These are phyloP conservation scores for Parauchenoglanis ngamensis DNA, from an alignment of 2,797 vertebrate genomes.

Conservation along the genomic window DNA sequence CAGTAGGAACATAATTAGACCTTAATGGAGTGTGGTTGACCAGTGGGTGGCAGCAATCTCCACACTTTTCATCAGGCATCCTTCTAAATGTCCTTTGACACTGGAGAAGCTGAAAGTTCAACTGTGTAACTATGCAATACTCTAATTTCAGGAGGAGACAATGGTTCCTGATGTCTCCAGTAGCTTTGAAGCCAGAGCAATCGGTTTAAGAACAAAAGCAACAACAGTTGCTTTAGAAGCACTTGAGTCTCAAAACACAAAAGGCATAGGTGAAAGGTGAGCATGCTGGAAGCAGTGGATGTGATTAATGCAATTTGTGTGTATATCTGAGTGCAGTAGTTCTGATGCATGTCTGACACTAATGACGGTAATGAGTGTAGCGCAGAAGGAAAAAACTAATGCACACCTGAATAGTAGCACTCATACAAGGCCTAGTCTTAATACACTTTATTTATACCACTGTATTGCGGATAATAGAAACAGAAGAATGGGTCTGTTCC, in stretches of 20 bases:
- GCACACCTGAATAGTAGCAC: slow-evolving; percentile 13
- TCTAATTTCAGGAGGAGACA: slow-evolving; percentile 16
- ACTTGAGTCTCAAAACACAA: slow-evolving; percentile 29
- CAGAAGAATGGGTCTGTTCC: background rate
- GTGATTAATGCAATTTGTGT: slow-evolving; percentile 29
- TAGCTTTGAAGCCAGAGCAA: slow-evolving; percentile 37
- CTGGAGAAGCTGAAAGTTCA: slow-evolving; percentile 21
- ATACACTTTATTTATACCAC: slow-evolving; percentile 23
- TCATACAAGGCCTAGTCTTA: slow-evolving; percentile 1
- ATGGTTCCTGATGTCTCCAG: slow-evolving; percentile 14
- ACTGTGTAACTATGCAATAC: slow-evolving; percentile 36
- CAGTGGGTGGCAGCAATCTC: slow-evolving; percentile 60
- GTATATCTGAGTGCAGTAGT: background rate
- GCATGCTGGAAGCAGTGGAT: background rate
- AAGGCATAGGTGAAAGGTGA: slow-evolving; percentile 18
- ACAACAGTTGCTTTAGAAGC: slow-evolving; percentile 26
- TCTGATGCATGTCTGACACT: slow-evolving; percentile 30
- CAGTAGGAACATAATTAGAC: background rate
- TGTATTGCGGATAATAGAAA: background rate
- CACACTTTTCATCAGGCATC: slow-evolving; percentile 34
- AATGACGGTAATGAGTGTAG: slow-evolving; percentile 12
- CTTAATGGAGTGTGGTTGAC: background rate
- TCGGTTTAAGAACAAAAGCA: slow-evolving; percentile 6
- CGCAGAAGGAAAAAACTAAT: slow-evolving; percentile 19
- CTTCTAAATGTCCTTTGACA: slow-evolving; percentile 11